Percentiles rank a stretch among this genome's conserved stretches.
phyloP scores from a whole-genome alignment of 1,140 invertebrate species.

The Drosophila bocqueti region DNA sequence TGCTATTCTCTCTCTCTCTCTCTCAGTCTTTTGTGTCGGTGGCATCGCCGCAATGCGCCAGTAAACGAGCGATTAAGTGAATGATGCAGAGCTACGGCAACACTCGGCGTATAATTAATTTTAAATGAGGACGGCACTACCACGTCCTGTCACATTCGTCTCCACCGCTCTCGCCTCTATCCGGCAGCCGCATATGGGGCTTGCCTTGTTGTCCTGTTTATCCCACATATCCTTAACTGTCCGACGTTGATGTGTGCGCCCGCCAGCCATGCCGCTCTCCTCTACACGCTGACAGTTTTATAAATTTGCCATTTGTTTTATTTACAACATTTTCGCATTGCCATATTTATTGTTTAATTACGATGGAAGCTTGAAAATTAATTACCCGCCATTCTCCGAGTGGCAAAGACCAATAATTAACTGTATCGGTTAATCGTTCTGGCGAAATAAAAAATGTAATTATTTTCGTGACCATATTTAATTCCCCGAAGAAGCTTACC shows the following conservation, averaged over 20 bases:
- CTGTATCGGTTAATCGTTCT: constrained; percentile 54
- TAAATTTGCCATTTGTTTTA: constrained; percentile 59
- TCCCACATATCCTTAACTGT: constrained; percentile 53
- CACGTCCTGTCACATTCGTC: constrained; percentile 39
- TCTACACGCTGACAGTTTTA: constrained; percentile 47
- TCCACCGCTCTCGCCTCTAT: not conserved
- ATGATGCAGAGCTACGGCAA: constrained; percentile 71
- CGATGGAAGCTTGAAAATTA: constrained; percentile 63
- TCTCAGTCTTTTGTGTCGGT: not conserved
- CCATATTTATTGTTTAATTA: constrained; percentile 79
- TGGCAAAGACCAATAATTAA: constrained; percentile 56
- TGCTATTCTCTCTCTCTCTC: not conserved
- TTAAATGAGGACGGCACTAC: constrained; percentile 69
- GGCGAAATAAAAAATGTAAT: constrained; percentile 25
- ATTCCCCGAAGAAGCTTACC: constrained; percentile 1
- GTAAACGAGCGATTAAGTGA: constrained; percentile 74
- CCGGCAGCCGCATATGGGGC: constrained; percentile 18
- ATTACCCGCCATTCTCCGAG: constrained; percentile 37
- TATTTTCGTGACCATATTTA: constrained; percentile 26
- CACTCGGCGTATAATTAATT: constrained; percentile 80
- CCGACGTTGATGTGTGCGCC: constrained; percentile 26
- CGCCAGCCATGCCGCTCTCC: constrained; percentile 1
- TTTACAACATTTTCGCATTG: constrained; percentile 36
- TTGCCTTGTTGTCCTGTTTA: constrained; percentile 27
- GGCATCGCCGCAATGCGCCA: constrained; percentile 42